Evolutionary conservation across 23 tunicate genomes (phyloP), one percentile per base, ranked within the genome.

Genomic region (Styela clava): DNA sequence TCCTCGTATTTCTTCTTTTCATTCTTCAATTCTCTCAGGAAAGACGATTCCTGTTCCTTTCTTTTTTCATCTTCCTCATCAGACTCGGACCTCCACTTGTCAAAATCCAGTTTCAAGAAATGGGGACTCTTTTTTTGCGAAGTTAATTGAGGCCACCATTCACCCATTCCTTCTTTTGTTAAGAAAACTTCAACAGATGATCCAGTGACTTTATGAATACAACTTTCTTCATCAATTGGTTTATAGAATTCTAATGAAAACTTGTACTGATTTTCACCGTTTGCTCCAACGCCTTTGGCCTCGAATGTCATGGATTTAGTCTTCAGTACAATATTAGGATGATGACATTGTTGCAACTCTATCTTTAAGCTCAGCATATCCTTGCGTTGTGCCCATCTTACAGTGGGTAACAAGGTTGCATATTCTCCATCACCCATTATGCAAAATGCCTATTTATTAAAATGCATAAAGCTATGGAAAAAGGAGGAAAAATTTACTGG

Each of bases 91-190:
- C 35, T 83, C 98, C 98, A 93, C 25, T 83, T 86, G 22, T 84
- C 89, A 84, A 93, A 93, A 78, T 93, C 92, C n/a, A 93, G 52
- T 81, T 93, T 93, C 31, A 93, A 71, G 68, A 69, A 93, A 78
- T 93, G 98, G 31, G 88, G 88, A 34, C 80, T 81, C 79, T 88
- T 87, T 62, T 64, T 63, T 52, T 87, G 77, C 62, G 81, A 83
- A 1, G 98, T 91, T n/a, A 93, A 83, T 16, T 89, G 69, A 16
- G 94, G 93, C 98, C 98, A 93, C 86, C 88, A 93, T 61, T 83
- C 79, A 2, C 85, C 93, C 23, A 2, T 63, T 3, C 85, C 93
- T 68, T 81, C 78, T 61, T 89, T 89, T 28, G 93, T 76, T 3
- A 93, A 65, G 24, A 79, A 85, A 7, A 89, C 32, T 18, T 89